phyloP scores from a whole-genome alignment of 2,797 vertebrate species.

The Myotis daubentonii region DNA sequence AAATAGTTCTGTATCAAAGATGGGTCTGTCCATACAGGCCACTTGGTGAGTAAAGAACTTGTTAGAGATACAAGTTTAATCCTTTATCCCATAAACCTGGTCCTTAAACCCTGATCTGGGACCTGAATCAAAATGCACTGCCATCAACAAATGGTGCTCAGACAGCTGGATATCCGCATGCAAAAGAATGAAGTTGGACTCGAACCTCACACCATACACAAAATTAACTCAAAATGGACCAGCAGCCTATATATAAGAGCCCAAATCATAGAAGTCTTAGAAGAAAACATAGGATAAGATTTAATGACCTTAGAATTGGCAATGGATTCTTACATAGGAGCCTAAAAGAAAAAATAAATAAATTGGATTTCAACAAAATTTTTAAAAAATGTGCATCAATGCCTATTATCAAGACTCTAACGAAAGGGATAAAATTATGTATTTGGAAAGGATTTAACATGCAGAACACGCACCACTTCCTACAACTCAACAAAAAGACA shows the following conservation, averaged over 20 bases:
- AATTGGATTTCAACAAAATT: not conserved
- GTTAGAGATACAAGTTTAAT: not conserved
- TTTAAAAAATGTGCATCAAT: not conserved
- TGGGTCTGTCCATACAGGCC: not conserved
- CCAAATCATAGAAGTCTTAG: not conserved
- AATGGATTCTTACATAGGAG: not conserved
- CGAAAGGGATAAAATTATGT: slow-evolving; percentile 3
- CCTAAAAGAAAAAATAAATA: not conserved
- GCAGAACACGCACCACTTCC: not conserved
- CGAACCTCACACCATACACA: not conserved
- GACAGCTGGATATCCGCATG: not conserved
- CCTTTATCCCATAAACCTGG: not conserved
- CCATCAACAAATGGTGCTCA: not conserved
- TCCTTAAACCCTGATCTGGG: not conserved
- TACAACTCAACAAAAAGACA: not conserved
- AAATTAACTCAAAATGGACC: not conserved
- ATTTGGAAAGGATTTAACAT: not conserved
- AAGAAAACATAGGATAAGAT: not conserved
- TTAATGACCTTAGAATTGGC: not conserved
- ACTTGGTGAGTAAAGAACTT: not conserved
- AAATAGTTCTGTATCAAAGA: not conserved
- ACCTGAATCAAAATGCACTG: not conserved
- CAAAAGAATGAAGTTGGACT: not conserved
- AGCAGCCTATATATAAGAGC: not conserved
- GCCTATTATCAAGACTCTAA: not conserved